These are phyloP conservation scores for Andricus curvator DNA, from an alignment of 2,888 invertebrate species.

Conservation along the genomic window DNA sequence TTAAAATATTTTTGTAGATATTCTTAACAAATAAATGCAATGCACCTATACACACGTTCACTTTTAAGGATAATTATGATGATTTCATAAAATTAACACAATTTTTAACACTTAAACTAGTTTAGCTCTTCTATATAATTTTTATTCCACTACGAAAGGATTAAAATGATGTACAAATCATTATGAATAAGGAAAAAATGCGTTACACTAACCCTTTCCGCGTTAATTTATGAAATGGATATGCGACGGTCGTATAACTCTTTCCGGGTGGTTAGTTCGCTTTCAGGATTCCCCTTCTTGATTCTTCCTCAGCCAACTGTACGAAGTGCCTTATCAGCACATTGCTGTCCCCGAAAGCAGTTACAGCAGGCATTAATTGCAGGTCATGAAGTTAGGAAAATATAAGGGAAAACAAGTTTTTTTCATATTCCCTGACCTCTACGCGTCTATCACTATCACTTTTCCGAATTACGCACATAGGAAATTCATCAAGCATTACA, in stretches of 20 bases:
- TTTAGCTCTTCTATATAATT: too few species aligned
- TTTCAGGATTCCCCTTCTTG: constrained; percentile 7
- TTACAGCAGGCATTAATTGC: constrained; percentile 33
- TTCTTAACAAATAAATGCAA: neutral
- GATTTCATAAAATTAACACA: neutral
- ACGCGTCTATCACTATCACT: neutral
- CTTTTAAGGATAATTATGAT: neutral
- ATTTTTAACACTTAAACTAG: neutral
- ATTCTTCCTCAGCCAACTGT: constrained; percentile 37
- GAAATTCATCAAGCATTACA: too few species aligned
- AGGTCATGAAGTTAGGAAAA: neutral
- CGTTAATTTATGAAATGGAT: constrained; percentile 9
- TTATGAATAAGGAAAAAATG: neutral
- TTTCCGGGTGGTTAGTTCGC: constrained; percentile 3
- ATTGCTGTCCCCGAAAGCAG: constrained; percentile 52
- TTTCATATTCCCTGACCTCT: neutral
- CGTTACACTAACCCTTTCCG: constrained; percentile 4
- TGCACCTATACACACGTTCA: neutral
- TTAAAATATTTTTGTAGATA: neutral
- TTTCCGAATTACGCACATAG: too few species aligned
- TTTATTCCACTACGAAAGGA: neutral
- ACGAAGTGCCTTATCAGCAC: constrained; percentile 53
- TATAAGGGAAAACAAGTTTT: neutral
- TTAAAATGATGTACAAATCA: neutral
- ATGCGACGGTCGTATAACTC: constrained; percentile 6